Base-by-base conservation (phyloP, 2,113 vertebrate genomes). In the Megaleporinus macrocephalus region DNA sequence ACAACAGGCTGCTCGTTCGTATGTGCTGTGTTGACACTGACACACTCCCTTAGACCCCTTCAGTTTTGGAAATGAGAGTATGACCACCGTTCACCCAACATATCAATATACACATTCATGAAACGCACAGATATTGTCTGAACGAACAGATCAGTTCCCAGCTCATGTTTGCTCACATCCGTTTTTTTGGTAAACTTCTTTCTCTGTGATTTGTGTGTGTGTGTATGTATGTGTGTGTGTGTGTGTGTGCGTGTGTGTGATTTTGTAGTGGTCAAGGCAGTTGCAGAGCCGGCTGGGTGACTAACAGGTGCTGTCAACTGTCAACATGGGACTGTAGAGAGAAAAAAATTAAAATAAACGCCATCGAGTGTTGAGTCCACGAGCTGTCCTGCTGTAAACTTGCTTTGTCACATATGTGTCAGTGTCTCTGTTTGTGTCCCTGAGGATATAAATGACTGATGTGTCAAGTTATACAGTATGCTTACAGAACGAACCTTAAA, bases 151-250 rank as follows among this genome's bases (percentile, higher is more conserved):
- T 41, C 24, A 15, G 14, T 53, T 51, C 11, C 14, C n/a, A 65
- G 51, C 62, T 49, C 51, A 49, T 68, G 71, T 76, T 65, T 69
- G 72, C 83, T 72, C 81, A 77, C 33, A 92, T 89, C 80, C 86
- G 89, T 89, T 93, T 92, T n/a, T 95, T 95, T 93, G 94, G 96
- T 98, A 96, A 97, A 98, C 94, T 95, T 96, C 96, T 97, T 94
- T 98, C 96, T 99, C 95, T 99, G 97, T 98, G 96, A 98, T 99
- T 96, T 99, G 96, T 96, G 94, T 98, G 96, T 98, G 97, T 97
- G 96, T 66, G 29, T 66, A 0, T 66, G 29, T 66, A 73, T 82
- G 72, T 73, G 96, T 98, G 97, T 97, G 96, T 98, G 96, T 98
- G 97, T 97, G 96, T 66, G 29, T 66, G 4, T 66, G 29, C 33